phyloP scores from a whole-genome alignment of 1,140 invertebrate species.

The Panagrolaimus sp. region DNA sequence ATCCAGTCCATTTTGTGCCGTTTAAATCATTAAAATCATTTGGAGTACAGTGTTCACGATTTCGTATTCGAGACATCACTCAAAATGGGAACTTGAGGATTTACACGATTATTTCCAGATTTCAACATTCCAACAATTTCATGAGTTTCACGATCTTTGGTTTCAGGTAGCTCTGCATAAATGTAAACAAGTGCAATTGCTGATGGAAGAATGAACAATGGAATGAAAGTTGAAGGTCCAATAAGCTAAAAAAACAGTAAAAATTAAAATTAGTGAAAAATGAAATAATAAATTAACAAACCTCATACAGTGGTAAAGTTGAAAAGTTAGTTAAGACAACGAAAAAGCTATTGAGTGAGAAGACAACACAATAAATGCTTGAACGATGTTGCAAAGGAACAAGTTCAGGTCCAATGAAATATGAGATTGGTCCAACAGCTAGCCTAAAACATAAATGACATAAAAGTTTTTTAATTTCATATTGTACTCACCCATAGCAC shows the following conservation, averaged over 20 bases:
- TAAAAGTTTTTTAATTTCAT: too few relatives aligned
- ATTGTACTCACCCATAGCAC: slow-evolving; percentile 26
- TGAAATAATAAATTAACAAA: background rate
- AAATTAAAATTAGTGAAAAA: background rate
- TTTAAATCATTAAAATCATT: too few relatives aligned
- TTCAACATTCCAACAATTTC: background rate
- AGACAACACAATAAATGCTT: slow-evolving; percentile 56
- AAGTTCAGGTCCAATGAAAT: slow-evolving; percentile 54
- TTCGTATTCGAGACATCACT: too few relatives aligned
- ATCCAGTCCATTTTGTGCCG: too few relatives aligned
- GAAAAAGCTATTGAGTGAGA: slow-evolving; percentile 45
- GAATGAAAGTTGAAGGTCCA: slow-evolving; percentile 46
- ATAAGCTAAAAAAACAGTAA: slow-evolving; percentile 34
- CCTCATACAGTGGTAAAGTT: background rate
- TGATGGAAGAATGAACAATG: slow-evolving; percentile 49
- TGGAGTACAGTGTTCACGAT: too few relatives aligned
- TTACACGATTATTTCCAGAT: too few relatives aligned
- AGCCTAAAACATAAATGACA: background rate
- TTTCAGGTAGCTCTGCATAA: slow-evolving; percentile 45
- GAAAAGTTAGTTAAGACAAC: slow-evolving; percentile 52
- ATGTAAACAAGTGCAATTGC: slow-evolving; percentile 37
- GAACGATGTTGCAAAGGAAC: slow-evolving; percentile 50
- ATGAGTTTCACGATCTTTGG: slow-evolving; percentile 3
- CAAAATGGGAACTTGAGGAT: too few relatives aligned
- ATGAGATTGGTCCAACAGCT: slow-evolving; percentile 54